Evolutionary conservation across 1,140 invertebrate genomes (phyloP), one percentile per base, ranked within the genome.

Genomic region (Aphaenogaster floridana): DNA sequence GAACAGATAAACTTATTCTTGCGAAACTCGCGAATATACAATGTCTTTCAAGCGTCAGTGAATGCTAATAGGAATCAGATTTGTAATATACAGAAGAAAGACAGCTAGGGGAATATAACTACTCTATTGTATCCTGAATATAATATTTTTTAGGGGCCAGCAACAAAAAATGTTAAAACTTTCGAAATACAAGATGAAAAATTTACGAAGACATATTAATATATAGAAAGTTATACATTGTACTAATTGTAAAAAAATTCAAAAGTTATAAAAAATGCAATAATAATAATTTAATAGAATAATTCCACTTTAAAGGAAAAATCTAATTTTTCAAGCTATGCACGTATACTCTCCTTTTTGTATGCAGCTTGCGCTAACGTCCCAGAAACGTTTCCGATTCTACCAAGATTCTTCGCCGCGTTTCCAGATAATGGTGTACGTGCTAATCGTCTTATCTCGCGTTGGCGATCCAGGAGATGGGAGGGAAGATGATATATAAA

Each of bases 401-500:
- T 28, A 83, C 9, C 17, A 36, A 21, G 69, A 84, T 84, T 61
- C 80, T 63, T 48, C n/a, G 54, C 7, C 28, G 59, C 45, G 42
- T 63, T 84, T 84, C 9, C 42, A 84, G 52, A 59, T 74, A 83
- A 74, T 45, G 28, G 69, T 45, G 50, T 66, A 87, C 79, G 68
- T 87, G 86, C 69, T 87, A 85, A 87, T 87, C 69, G 45, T 34
- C 28, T 74, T 84, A 84, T 84, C 68, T 74, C 5, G 15, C 21
- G n/a, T 17, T 15, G 21, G 36, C 34, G 78, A 54, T 86, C 3
- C 17, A 36, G 8, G 13, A 57, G 17, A 34, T 8, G 28, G 13
- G 45, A 34, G 54, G 28, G 17, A 39, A n/a, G 5, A 36, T 17
- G 50, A 76, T 45, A n/a, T 17, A 48, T 50, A 17, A 57, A 45